Conservation (phyloP, 2,888 invertebrate genomes). For the Patella ulyssiponensis region DNA sequence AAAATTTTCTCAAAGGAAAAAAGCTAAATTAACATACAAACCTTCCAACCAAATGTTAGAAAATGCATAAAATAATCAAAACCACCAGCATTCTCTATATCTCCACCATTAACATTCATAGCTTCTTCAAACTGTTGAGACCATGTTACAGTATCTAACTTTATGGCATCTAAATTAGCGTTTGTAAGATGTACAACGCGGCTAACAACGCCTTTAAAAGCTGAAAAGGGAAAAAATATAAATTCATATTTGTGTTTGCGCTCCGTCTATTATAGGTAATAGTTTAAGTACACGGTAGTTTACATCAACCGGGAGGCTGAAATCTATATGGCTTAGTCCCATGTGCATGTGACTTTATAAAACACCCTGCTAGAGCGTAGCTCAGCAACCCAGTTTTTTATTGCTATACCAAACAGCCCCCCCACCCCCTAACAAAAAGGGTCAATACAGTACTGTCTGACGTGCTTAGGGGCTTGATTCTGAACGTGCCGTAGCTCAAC, state of each 20-base stretch:
- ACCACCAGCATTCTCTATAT: conserved; percentile 75
- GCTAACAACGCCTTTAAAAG: conserved; percentile 75
- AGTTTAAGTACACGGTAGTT: no score
- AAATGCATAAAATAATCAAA: conserved; percentile 76
- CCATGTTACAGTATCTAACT: conserved; percentile 75
- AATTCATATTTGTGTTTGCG: not conserved
- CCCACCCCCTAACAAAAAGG: no score
- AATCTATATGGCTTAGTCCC: no score
- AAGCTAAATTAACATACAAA: conserved; percentile 38
- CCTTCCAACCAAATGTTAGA: conserved; percentile 77
- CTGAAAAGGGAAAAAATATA: conserved; percentile 59
- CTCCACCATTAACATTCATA: conserved; percentile 77
- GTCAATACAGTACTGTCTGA: no score
- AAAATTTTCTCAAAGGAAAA: no score
- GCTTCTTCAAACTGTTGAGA: conserved; percentile 75
- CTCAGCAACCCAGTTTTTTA: no score
- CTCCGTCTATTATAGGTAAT: not conserved
- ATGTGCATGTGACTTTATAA: no score
- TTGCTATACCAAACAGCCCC: no score
- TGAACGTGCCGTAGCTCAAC: no score
- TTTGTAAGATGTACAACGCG: conserved; percentile 75
- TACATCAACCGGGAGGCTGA: no score
- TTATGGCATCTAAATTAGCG: conserved; percentile 75
- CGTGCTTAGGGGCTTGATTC: no score
- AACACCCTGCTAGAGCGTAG: no score